Evolutionary conservation across 2,888 invertebrate genomes (phyloP).

Genomic region (Acanthoscelides obtectus): DNA sequence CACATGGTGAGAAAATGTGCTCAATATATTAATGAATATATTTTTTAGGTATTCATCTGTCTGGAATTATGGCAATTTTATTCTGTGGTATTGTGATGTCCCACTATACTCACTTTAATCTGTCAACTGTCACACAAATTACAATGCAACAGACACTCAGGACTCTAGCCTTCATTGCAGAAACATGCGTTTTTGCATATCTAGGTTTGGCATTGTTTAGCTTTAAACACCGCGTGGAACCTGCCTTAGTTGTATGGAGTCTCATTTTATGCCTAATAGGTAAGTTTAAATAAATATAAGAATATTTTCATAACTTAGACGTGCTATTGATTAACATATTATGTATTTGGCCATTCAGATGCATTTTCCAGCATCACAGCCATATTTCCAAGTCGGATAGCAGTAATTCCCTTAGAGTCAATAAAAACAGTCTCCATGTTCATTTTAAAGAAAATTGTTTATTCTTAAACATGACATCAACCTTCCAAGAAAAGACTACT

Average conservation of each 20-base stretch:
- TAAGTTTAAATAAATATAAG: not conserved
- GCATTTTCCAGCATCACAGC: too few relatives aligned
- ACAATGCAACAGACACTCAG: constrained; percentile 99
- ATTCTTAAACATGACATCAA: too few relatives aligned
- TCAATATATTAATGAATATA: too few relatives aligned
- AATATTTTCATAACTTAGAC: too few relatives aligned
- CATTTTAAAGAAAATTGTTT: too few relatives aligned
- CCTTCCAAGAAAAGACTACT: too few relatives aligned
- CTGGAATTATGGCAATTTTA: constrained; percentile 98
- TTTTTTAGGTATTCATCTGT: constrained; percentile 48
- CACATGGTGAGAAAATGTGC: too few relatives aligned
- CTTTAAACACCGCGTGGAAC: constrained; percentile 88
- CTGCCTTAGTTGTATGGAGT: constrained; percentile 91
- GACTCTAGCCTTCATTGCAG: constrained; percentile 94
- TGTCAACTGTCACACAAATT: constrained; percentile 97
- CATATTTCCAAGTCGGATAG: too few relatives aligned
- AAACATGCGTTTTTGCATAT: constrained; percentile 98
- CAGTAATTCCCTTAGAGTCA: too few relatives aligned
- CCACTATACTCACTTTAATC: constrained; percentile 97
- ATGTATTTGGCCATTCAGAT: too few relatives aligned
- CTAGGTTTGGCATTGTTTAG: constrained; percentile 92
- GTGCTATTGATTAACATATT: too few relatives aligned
- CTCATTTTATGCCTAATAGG: constrained; percentile 79
- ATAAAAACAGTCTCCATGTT: too few relatives aligned
- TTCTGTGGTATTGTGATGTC: constrained; percentile 99